Percentiles rank a stretch among this genome's conserved stretches.
phyloP scores from a whole-genome alignment of 1,140 invertebrate genomes.

The Papilio xuthus region DNA sequence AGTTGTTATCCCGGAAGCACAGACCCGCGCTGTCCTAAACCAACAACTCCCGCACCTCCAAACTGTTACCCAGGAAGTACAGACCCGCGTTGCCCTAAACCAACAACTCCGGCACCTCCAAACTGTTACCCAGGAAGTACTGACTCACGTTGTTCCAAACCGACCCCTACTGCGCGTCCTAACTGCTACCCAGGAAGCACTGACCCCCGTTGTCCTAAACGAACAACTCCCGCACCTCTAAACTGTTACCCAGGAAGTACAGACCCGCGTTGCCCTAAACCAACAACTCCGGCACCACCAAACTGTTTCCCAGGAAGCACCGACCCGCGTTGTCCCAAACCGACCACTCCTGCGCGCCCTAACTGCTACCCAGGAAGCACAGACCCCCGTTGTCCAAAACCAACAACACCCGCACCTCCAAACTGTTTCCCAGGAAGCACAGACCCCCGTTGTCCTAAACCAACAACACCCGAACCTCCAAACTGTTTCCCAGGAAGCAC shows the following conservation, averaged over 20 bases:
- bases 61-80: conserved; percentile 66
- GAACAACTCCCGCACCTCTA: conserved; percentile 47
- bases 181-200: conserved; percentile 64
- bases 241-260: conserved; percentile 66
- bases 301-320: conserved; percentile 73
- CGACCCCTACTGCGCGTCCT: conserved; percentile 47
- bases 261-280: conserved; percentile 75
- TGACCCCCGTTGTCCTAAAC: conserved; percentile 57
- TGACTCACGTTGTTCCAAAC: conserved; percentile 71
- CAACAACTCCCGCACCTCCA: conserved; percentile 47
- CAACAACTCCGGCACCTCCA: conserved; percentile 61
- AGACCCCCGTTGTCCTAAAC: conserved; percentile 75
- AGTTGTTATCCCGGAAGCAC: conserved; percentile 65
- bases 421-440: conserved; percentile 66
- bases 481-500: conserved; percentile 73
- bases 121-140: conserved; percentile 73
- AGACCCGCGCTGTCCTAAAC: conserved; percentile 57
- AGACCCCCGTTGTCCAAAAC: conserved; percentile 57
- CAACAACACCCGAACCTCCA: conserved; percentile 61
- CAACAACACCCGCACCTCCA: conserved; percentile 48
- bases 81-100: conserved; percentile 75
- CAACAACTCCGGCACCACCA: conserved; percentile 61
- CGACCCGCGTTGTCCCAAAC: conserved; percentile 71
- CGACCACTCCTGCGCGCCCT: conserved; percentile 47
- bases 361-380: conserved; percentile 64